A percentile compares a stretch with the other conserved stretches of the same genome.
Conservation (phyloP, 2,888 invertebrate genomes). For the Eristalis pertinax region DNA sequence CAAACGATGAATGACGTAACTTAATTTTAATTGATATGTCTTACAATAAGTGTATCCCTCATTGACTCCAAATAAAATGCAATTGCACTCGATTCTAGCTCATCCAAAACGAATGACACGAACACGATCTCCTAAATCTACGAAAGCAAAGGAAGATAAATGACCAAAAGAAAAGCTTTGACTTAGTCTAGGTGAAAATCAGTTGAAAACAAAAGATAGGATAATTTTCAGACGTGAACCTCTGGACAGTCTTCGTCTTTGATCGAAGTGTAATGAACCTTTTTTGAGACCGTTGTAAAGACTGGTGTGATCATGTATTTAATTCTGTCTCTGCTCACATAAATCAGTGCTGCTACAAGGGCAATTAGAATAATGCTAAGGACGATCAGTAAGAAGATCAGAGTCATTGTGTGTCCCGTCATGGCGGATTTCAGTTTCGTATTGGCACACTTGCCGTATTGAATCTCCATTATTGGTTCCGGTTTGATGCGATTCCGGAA, state of each 20-base stretch:
- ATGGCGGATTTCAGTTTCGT: slow-evolving; percentile 75
- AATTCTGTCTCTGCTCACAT: slow-evolving; percentile 84
- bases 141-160: slow-evolving; percentile 9
- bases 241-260: slow-evolving; percentile 83
- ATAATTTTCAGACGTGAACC: slow-evolving; percentile 79
- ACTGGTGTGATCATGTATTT: slow-evolving; percentile 84
- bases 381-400: slow-evolving; percentile 82
- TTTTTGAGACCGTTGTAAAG: slow-evolving; percentile 85
- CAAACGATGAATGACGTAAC: slow-evolving; percentile 29
- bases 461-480: slow-evolving; percentile 76
- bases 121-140: slow-evolving; percentile 32
- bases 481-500: slow-evolving; percentile 77
- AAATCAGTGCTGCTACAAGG: slow-evolving; percentile 84
- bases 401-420: slow-evolving; percentile 79
- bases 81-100: not conserved
- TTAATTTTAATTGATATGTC: slow-evolving; percentile 55
- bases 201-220: slow-evolving; percentile 30
- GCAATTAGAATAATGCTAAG: slow-evolving; percentile 83
- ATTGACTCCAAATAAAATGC: slow-evolving; percentile 5
- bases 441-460: slow-evolving; percentile 77
- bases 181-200: slow-evolving; percentile 39
- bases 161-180: not conserved
- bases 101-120: not conserved
- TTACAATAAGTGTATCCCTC: slow-evolving; percentile 26
- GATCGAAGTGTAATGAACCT: slow-evolving; percentile 89